Base-by-base conservation (phyloP, 2,113 vertebrate genomes). In the Synchiropus splendidus region DNA sequence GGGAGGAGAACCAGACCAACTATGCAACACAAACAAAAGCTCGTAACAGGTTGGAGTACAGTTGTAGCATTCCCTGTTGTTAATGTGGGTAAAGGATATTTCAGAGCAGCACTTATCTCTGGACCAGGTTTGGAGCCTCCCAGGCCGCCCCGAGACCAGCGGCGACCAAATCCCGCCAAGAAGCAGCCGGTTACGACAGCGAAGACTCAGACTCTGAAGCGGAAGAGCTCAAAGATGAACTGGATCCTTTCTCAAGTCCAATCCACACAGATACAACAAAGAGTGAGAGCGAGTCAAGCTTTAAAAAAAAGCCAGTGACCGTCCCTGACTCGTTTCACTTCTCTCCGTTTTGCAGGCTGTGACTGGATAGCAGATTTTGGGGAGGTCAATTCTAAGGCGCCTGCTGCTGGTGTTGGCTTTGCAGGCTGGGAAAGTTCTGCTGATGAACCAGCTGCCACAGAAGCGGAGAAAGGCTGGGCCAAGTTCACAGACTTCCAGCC, bases 401-500 rank as follows among this genome's bases (percentile, higher is more conserved):
- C 78, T 33, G 66, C 72, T 31, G 58, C 74, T 40, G 76, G 76
- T 33, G 51, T 9, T 5, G 58, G 63, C 11, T 77, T 82, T 18
- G 48, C 74, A 9, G 58, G 88, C 9, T 96, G 94, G 92, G 88
- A 89, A 11, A 72, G 75, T 1, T 54, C 84, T 1, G 39, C 63
- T 0, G 56, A 80, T 0, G 70, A 79, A 30, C 74, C 77, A 37
- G 54, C 78, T 42, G 21, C 48, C 31, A 45, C 75, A 3, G 42
- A 86, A 10, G 53, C 83, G 48, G 90, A 91, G 39, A 92, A 92
- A 38, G 90, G 91, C 15, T 97, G 92, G 94, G 92, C 92, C 18
- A 91, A 85, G 46, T 97, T 97, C 40, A 80, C 89, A 0, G 91
- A 95, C 77, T 94, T 96, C 61, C 94, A 96, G 64, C 89, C 91